Conservation (phyloP, 2,113 vertebrate genomes). For the Oryzias celebensis region DNA sequence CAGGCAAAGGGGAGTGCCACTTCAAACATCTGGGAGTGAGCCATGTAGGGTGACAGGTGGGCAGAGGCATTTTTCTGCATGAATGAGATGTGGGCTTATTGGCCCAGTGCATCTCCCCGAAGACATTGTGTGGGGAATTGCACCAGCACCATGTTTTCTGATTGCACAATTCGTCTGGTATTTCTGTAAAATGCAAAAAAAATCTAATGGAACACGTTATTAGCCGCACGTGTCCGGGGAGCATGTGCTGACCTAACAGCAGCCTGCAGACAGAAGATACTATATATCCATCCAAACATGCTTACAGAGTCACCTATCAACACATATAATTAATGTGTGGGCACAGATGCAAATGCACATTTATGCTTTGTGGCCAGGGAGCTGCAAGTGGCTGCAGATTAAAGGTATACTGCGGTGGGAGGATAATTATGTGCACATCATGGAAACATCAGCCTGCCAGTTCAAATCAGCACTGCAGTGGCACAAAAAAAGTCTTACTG, state of each 20-base stretch:
- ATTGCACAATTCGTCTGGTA: slow-evolving; percentile 74
- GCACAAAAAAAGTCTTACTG: slow-evolving; percentile 28
- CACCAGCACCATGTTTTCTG: slow-evolving; percentile 36
- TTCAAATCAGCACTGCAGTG: slow-evolving; percentile 52
- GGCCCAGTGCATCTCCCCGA: slow-evolving; percentile 72
- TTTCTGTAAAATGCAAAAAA: slow-evolving; percentile 6
- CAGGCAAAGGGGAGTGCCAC: slow-evolving; percentile 39
- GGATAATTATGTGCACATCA: slow-evolving; percentile 67
- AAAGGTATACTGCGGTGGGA: slow-evolving; percentile 54
- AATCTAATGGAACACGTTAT: not conserved
- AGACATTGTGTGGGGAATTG: slow-evolving; percentile 62
- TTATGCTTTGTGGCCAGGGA: slow-evolving; percentile 20
- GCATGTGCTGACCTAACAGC: slow-evolving; percentile 21
- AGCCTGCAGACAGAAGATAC: slow-evolving; percentile 29
- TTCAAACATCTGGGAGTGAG: slow-evolving; percentile 7
- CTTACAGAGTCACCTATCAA: slow-evolving; percentile 23
- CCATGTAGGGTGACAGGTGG: slow-evolving; percentile 52
- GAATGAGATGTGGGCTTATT: slow-evolving; percentile 39
- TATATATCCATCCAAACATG: not conserved
- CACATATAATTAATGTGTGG: slow-evolving; percentile 20
- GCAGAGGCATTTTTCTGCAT: slow-evolving; percentile 39
- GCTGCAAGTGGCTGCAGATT: slow-evolving; percentile 49
- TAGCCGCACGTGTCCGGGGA: not conserved
- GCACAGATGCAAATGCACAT: slow-evolving; percentile 24
- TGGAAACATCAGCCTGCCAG: slow-evolving; percentile 51